Base-by-base conservation (phyloP, 2,797 vertebrate genomes). In the Dromococcyx pavoninus region DNA sequence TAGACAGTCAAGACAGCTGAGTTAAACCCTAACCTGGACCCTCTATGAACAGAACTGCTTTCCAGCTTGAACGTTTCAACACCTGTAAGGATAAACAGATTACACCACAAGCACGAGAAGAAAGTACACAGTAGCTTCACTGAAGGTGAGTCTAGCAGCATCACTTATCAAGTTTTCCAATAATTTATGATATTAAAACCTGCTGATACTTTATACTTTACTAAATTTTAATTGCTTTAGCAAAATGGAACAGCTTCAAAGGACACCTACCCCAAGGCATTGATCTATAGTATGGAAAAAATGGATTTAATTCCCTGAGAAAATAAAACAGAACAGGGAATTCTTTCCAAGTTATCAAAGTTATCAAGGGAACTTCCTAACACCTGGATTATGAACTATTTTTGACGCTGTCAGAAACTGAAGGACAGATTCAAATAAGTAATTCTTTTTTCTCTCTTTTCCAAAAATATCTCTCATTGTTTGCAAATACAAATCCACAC, bases 181-280 rank as follows among this genome's bases (percentile, higher is more conserved):
- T 71, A 86, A 88, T 77, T 60, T 70, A 23, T 82, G 22, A 28
- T 60, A 67, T 64, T 88, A 83, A 77, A 88, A 56, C 3, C 13
- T 18, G 39, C 28, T 85, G 39, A 27, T 74, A 62, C 41, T 72
- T 79, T 89, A 51, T 30, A 74, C 17, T 57, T 93, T 61, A 32
- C 72, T 62, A 71, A 92, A 85, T 73, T 86, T 94, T 93, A 91
- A 94, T 94, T 95, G 85, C 69, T 87, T 94, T 80, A 83, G 60
- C 67, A 82, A 96, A 86, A 22, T 91, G n/a, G 69, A 95, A 70
- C 39, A 82, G 17, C 48, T 94, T 91, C 69, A 79, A 91, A 95
- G 51, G 89, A 89, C 89, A 89, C 85, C 72, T 94, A 88, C 82
- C 94, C 85, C 91, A 94, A 92, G 89, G 89, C 91, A 88, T 5